A percentile compares a stretch with the other conserved stretches of the same genome.
Conservation (phyloP, 2,888 invertebrate species). For the Byasa hedistus region DNA sequence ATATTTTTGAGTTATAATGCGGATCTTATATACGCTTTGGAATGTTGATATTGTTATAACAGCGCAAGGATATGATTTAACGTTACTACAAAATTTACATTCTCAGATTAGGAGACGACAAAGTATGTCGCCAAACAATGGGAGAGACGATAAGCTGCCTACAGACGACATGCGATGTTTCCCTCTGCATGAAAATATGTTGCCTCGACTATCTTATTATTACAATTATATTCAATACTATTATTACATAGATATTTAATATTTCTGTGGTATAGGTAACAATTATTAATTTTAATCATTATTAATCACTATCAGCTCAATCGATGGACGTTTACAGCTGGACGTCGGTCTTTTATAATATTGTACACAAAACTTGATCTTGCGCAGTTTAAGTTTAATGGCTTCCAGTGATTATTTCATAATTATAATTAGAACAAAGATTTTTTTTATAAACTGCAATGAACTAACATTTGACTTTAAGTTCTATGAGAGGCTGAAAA, state of each 20-base stretch:
- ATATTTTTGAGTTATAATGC: conserved; percentile 3
- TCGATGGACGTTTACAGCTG: too few relatives aligned
- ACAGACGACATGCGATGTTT: conserved; percentile 30
- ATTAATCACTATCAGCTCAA: too few relatives aligned
- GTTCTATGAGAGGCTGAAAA: background rate
- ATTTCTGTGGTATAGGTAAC: too few relatives aligned
- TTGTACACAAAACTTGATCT: too few relatives aligned
- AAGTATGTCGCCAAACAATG: conserved; percentile 29
- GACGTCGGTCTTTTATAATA: too few relatives aligned
- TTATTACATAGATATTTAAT: too few relatives aligned
- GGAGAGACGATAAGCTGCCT: conserved; percentile 25
- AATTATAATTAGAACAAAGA: too few relatives aligned
- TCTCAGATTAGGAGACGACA: conserved; percentile 26
- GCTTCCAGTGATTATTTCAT: too few relatives aligned
- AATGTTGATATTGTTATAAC: conserved; percentile 11
- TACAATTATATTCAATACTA: background rate
- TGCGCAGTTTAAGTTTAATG: too few relatives aligned
- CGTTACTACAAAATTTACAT: conserved; percentile 25
- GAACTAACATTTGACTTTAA: background rate
- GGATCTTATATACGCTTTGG: conserved; percentile 1
- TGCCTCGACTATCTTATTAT: conserved; percentile 13
- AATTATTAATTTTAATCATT: too few relatives aligned
- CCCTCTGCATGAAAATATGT: conserved; percentile 27
- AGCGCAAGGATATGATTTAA: conserved; percentile 11
- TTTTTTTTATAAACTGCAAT: background rate